Percentiles rank a stretch among this genome's conserved stretches.
phyloP scores from a whole-genome alignment of 2,888 invertebrate species.

The Notodonta ziczac region DNA sequence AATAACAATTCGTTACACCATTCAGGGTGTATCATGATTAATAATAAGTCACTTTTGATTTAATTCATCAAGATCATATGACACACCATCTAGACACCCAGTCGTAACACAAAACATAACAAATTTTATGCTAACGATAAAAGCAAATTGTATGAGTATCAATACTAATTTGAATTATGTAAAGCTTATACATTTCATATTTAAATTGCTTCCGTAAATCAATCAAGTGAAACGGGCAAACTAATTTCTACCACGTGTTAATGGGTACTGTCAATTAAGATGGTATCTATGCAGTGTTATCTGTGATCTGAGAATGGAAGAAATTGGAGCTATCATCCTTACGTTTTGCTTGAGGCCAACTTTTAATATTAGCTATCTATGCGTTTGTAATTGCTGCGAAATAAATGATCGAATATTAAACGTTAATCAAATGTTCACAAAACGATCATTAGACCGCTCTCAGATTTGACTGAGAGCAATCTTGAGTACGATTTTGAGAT shows the following conservation, averaged over 20 bases:
- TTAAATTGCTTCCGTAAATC: conserved; percentile 23
- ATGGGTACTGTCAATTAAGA: conserved; percentile 21
- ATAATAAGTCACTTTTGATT: too few species aligned
- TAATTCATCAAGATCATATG: too few species aligned
- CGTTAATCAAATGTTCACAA: too few species aligned
- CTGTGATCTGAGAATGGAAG: conserved; percentile 1
- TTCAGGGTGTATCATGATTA: too few species aligned
- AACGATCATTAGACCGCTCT: too few species aligned
- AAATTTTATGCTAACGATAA: conserved; percentile 2
- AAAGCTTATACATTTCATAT: conserved; percentile 12
- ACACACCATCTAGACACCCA: background rate
- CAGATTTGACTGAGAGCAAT: too few species aligned
- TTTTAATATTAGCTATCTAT: background rate
- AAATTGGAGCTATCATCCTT: conserved; percentile 4
- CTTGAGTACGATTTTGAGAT: too few species aligned
- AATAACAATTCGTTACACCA: too few species aligned
- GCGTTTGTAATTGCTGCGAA: background rate
- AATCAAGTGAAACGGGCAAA: conserved; percentile 13
- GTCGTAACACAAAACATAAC: background rate
- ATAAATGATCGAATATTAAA: background rate
- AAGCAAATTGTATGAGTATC: background rate
- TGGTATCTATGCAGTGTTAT: conserved; percentile 23
- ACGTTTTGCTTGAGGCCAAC: background rate
- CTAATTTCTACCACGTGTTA: conserved; percentile 29
- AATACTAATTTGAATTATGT: conserved; percentile 11